These are phyloP conservation scores for Hydrolagus affinis DNA, from an alignment of 2,113 vertebrate genomes.

Conservation along the genomic window DNA sequence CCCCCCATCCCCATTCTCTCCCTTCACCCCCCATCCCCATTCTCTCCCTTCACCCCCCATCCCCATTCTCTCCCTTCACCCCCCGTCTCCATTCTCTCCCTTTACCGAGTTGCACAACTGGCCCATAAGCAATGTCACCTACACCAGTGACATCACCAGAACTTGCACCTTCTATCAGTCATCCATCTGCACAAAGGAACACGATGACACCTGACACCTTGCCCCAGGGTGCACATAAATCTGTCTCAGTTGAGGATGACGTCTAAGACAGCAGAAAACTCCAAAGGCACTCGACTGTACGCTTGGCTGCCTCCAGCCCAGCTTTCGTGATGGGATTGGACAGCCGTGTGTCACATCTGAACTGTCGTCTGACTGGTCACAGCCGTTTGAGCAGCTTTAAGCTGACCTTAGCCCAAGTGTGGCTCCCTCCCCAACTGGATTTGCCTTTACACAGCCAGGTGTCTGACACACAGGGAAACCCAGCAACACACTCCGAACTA, in stretches of 20 bases:
- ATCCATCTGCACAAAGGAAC: constrained; percentile 2
- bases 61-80: too few relatives aligned
- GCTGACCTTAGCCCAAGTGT: too few relatives aligned
- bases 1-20: too few relatives aligned
- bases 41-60: too few relatives aligned
- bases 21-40: too few relatives aligned
- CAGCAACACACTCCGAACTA: too few relatives aligned
- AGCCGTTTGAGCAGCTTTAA: too few relatives aligned
- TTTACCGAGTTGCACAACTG: not conserved
- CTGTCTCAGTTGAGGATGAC: constrained; percentile 7
- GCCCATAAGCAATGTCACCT: not conserved
- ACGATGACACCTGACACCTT: constrained; percentile 15
- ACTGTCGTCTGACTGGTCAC: too few relatives aligned
- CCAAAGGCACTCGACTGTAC: constrained; percentile 1
- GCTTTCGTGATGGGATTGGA: not conserved
- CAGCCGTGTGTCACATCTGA: not conserved
- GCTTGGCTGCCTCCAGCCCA: constrained; percentile 17
- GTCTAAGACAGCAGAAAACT: constrained; percentile 18
- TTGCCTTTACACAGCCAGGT: too few relatives aligned
- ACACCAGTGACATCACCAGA: not conserved
- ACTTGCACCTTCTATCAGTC: constrained; percentile 11
- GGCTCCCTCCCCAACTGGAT: too few relatives aligned
- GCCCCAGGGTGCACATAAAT: constrained; percentile 9
- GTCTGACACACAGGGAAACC: too few relatives aligned
- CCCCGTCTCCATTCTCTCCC: too few relatives aligned